These are phyloP conservation scores for Corydoras maculifer DNA, from an alignment of 2,113 vertebrate genomes.

Conservation along the genomic window DNA sequence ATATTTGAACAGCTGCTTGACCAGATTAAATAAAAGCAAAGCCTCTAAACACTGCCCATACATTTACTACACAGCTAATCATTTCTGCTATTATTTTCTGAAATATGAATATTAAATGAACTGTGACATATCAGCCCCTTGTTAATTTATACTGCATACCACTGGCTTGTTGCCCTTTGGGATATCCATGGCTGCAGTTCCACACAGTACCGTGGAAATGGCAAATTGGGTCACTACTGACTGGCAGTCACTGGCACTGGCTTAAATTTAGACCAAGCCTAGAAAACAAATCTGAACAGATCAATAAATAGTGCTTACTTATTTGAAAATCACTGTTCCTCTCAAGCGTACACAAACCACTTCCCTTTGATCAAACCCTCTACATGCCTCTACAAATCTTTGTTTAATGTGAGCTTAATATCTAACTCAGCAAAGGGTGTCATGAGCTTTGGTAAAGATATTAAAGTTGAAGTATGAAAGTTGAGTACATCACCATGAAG, in stretches of 20 bases:
- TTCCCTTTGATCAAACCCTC: conserved; percentile 16
- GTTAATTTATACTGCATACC: not conserved
- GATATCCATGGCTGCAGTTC: too few relatives aligned
- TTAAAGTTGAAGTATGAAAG: too few relatives aligned
- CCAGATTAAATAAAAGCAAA: too few relatives aligned
- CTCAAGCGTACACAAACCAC: not conserved
- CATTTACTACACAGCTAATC: too few relatives aligned
- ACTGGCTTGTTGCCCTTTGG: not conserved
- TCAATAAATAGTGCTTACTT: conserved; percentile 44
- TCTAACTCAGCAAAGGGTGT: conserved; percentile 43
- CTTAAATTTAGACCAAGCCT: too few relatives aligned
- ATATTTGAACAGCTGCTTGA: too few relatives aligned
- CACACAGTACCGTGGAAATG: too few relatives aligned
- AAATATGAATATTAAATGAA: not conserved
- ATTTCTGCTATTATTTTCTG: not conserved
- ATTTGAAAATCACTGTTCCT: conserved; percentile 30
- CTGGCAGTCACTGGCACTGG: too few relatives aligned
- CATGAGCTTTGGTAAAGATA: conserved; percentile 38
- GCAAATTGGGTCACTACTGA: too few relatives aligned
- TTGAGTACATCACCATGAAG: conserved; percentile 41
- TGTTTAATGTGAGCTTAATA: conserved; percentile 47
- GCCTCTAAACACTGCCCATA: too few relatives aligned
- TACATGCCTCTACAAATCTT: conserved; percentile 31
- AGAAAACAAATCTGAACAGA: conserved; percentile 37
- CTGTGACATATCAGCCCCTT: not conserved